Percentiles rank a stretch among this genome's conserved stretches.
phyloP scores from a whole-genome alignment of 1,140 invertebrate genomes.

The Portunus trituberculatus region DNA sequence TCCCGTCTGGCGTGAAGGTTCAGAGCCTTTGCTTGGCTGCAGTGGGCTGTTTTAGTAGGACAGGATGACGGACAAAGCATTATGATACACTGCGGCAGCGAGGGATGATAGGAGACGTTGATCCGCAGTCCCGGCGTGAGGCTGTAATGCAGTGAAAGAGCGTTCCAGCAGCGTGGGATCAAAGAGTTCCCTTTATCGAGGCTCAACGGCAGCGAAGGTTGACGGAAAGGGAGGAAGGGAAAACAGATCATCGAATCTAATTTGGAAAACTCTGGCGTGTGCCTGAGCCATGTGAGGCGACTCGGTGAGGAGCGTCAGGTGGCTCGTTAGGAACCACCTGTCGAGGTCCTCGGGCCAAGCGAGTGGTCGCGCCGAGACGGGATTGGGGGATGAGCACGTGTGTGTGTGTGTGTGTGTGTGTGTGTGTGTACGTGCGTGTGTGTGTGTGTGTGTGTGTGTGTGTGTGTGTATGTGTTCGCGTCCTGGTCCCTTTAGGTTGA shows the following conservation, averaged over 20 bases:
- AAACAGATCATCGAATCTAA: neutral
- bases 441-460: slow-evolving; percentile 17
- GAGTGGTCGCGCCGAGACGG: neutral
- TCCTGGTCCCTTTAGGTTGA: neutral
- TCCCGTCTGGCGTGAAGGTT: neutral
- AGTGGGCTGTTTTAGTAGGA: neutral
- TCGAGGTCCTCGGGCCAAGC: neutral
- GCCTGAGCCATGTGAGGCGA: neutral
- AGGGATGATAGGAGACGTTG: neutral
- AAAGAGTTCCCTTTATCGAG: neutral
- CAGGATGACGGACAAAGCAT: neutral
- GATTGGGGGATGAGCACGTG: neutral
- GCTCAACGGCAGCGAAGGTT: neutral
- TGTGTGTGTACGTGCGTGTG: slow-evolving; percentile 7
- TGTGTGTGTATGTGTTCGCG: neutral
- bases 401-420: slow-evolving; percentile 45
- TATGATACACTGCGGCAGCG: neutral
- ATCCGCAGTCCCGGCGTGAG: neutral
- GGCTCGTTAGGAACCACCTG: slow-evolving; percentile 8
- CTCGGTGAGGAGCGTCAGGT: neutral
- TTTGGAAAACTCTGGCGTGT: neutral
- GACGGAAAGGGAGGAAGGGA: neutral
- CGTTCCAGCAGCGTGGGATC: neutral
- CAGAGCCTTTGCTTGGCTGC: neutral
- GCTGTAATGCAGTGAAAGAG: neutral